Conservation (phyloP, 2,888 invertebrate genomes). For the Mylabris sibirica region DNA sequence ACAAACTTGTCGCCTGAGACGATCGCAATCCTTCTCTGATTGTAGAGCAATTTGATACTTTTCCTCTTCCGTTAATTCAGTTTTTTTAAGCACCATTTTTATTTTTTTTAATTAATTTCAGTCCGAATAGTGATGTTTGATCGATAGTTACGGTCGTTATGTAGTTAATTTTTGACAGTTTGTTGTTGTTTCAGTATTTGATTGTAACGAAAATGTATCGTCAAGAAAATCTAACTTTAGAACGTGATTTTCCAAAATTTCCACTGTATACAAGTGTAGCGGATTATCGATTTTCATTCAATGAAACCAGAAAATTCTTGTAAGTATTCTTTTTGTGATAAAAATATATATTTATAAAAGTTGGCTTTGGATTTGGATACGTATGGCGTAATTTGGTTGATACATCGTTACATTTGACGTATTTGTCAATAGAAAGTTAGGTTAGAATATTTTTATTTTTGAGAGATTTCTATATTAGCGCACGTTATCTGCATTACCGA, state of each 20-base stretch:
- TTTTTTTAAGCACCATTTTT: conserved; percentile 12
- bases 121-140: neutral
- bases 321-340: neutral
- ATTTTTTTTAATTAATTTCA: neutral
- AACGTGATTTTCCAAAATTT: neutral
- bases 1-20: conserved; percentile 76
- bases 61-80: conserved; percentile 62
- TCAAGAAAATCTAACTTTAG: neutral
- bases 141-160: neutral
- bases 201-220: neutral
- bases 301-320: neutral
- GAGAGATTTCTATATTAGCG: too few relatives aligned
- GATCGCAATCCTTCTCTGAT: conserved; percentile 79
- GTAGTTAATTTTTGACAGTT: neutral
- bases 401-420: too few relatives aligned
- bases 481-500: too few relatives aligned
- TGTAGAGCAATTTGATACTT: conserved; percentile 76
- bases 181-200: neutral
- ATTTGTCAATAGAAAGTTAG: too few relatives aligned
- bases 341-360: too few relatives aligned
- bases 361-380: too few relatives aligned
- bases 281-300: neutral
- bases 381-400: too few relatives aligned
- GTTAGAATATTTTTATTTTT: neutral
- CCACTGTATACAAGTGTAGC: neutral